Percentiles rank a stretch among this genome's conserved stretches.
phyloP scores from a whole-genome alignment of 2,888 invertebrate genomes.

The Catocala nupta region DNA sequence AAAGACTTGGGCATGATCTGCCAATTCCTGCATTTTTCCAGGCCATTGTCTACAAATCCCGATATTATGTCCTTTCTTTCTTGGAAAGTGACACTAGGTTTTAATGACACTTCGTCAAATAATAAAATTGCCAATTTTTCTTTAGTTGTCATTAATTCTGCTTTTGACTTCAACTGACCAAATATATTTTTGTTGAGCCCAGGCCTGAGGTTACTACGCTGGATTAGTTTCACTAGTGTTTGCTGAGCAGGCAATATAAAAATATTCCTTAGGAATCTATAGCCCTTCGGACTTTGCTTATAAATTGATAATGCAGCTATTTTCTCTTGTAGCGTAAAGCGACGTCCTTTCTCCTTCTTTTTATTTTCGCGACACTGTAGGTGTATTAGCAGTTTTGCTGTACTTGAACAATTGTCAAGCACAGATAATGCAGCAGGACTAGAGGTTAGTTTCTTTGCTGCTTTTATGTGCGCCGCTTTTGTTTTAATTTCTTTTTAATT shows the following conservation, averaged over 20 bases:
- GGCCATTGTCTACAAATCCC: conserved; percentile 43
- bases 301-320: conserved; percentile 34
- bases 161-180: conserved; percentile 33
- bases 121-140: conserved; percentile 42
- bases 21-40: conserved; percentile 31
- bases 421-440: conserved; percentile 12
- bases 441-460: conserved; percentile 10
- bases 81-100: conserved; percentile 38
- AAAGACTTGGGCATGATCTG: conserved; percentile 49
- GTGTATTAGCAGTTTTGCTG: conserved; percentile 19
- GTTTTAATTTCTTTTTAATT: conserved; percentile 4
- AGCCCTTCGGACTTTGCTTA: conserved; percentile 35
- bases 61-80: conserved; percentile 38
- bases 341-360: conserved; percentile 32
- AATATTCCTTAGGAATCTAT: conserved; percentile 31
- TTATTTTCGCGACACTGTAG: conserved; percentile 12
- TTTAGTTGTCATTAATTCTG: conserved; percentile 32
- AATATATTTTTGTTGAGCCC: conserved; percentile 47
- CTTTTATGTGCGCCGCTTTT: conserved; percentile 13
- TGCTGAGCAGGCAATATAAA: conserved; percentile 38
- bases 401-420: conserved; percentile 19
- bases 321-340: conserved; percentile 38
- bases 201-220: conserved; percentile 29
- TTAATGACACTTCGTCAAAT: conserved; percentile 53
- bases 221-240: conserved; percentile 27